Evolutionary conservation across 2,888 invertebrate species (phyloP).

Genomic region (Baronia brevicornis): DNA sequence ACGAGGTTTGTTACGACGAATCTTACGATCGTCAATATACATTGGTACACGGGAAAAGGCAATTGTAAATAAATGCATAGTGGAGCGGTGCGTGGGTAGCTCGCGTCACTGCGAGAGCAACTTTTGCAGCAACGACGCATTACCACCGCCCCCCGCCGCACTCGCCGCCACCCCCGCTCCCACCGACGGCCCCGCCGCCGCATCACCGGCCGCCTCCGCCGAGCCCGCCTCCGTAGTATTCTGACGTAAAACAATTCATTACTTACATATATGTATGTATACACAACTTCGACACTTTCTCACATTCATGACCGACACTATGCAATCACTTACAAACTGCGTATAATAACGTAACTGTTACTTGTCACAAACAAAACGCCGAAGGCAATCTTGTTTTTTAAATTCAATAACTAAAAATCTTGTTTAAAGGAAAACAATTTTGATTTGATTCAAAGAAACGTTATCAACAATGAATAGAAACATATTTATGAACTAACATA

Average conservation of each 20-base stretch:
- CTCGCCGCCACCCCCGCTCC: conserved; percentile 25
- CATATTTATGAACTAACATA: background rate
- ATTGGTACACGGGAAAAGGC: too few species aligned
- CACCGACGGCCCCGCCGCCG: conserved; percentile 26
- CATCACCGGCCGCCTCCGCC: conserved; percentile 50
- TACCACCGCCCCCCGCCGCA: conserved; percentile 46
- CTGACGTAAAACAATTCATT: conserved; percentile 32
- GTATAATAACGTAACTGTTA: too few species aligned
- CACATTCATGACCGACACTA: too few species aligned
- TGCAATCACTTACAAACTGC: too few species aligned
- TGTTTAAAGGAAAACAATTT: conserved; percentile 1
- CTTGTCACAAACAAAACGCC: too few species aligned
- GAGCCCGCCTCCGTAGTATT: conserved; percentile 72
- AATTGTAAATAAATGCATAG: too few species aligned
- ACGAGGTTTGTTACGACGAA: conserved; percentile 38
- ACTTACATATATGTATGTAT: too few species aligned
- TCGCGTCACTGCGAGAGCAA: conserved; percentile 84
- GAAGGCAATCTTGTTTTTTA: too few species aligned
- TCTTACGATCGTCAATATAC: too few species aligned
- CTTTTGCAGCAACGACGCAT: conserved; percentile 89
- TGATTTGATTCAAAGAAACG: conserved; percentile 4
- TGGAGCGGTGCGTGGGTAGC: conserved; percentile 12
- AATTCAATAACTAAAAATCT: too few species aligned
- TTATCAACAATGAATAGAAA: conserved; percentile 1
- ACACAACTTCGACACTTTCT: conserved; percentile 2